These are phyloP conservation scores for Hyperoplus lanceolatus DNA, from an alignment of 2,797 vertebrate genomes.

Conservation along the genomic window DNA sequence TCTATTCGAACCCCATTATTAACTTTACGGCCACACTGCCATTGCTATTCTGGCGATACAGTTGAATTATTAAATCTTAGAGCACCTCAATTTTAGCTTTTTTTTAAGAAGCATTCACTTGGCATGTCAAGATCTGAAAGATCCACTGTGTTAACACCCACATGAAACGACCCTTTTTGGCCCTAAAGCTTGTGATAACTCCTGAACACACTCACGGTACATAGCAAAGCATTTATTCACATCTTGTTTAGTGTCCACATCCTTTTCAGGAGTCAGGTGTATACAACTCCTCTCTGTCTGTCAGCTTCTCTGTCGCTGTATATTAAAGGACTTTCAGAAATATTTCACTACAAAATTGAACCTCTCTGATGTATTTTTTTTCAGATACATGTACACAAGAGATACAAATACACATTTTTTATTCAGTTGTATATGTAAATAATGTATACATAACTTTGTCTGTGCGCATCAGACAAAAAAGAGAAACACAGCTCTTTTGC, in stretches of 20 bases:
- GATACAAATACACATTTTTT: slow-evolving; percentile 47
- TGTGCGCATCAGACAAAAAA: slow-evolving; percentile 14
- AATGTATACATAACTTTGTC: slow-evolving; percentile 49
- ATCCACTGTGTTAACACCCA: background rate
- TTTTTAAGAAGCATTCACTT: background rate
- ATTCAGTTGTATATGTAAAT: slow-evolving; percentile 71
- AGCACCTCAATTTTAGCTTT: background rate
- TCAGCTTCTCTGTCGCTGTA: slow-evolving; percentile 56
- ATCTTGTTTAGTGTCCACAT: slow-evolving; percentile 10
- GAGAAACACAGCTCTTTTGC: slow-evolving; percentile 56
- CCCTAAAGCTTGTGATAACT: background rate
- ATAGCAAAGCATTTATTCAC: background rate
- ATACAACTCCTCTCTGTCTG: slow-evolving; percentile 4
- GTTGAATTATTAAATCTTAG: background rate
- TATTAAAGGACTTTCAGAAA: slow-evolving; percentile 59
- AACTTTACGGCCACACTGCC: no score
- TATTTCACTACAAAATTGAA: slow-evolving; percentile 49
- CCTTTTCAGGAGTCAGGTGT: slow-evolving; percentile 48
- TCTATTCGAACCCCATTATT: background rate
- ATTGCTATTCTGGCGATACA: no score
- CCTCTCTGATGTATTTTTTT: slow-evolving; percentile 51
- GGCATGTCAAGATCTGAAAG: background rate
- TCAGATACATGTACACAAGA: slow-evolving; percentile 56
- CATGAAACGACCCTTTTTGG: background rate
- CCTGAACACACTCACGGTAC: background rate